Base-by-base conservation (phyloP, 2,797 vertebrate genomes). In the Trematomus bernacchii region DNA sequence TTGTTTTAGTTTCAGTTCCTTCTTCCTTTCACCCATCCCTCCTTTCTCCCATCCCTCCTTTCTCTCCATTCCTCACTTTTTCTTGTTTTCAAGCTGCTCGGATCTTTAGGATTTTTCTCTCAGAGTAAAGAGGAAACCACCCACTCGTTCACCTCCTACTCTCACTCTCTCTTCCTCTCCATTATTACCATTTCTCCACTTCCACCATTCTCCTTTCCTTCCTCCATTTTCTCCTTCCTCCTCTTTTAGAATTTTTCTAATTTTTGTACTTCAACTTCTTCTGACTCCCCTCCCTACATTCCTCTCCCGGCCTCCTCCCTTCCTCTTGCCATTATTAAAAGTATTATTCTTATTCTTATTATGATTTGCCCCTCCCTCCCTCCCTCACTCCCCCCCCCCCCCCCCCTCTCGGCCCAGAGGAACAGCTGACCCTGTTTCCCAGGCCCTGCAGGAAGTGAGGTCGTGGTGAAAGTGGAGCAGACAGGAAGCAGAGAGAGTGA, bases 401-500 rank as follows among this genome's bases (percentile, higher is more conserved):
- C 8, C 4, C 3, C 1, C 44, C 10, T 4, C 37, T 15, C 6
- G 1, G 8, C 30, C 46, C 21, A 30, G 23, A 73, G 62, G 74
- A 77, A 21, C 78, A 77, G 77, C 85, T 84, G 68, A 83, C 85
- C 75, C 86, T 68, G 82, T 71, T 87, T 89, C 89, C 83, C 84
- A 87, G 79, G 85, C 73, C 54, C 3, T 3, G 5, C 84, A 88
- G 91, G 90, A 93, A 91, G 85, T 89, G 85, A 87, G 90, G 85
- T 91, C 60, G 42, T 47, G 59, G 79, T 79, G 83, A 87, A 89
- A 87, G 84, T 71, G 77, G 59, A 54, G 71, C 69, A 0, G 6
- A 64, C 15, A 54, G 79, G 86, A 87, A 85, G 66, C 64, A 71
- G 3, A 10, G 73, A 71, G 73, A 60, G 37, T 13, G 59, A 70